phyloP scores from a whole-genome alignment of 2,888 invertebrate species.

The Cephonodes hylas region DNA sequence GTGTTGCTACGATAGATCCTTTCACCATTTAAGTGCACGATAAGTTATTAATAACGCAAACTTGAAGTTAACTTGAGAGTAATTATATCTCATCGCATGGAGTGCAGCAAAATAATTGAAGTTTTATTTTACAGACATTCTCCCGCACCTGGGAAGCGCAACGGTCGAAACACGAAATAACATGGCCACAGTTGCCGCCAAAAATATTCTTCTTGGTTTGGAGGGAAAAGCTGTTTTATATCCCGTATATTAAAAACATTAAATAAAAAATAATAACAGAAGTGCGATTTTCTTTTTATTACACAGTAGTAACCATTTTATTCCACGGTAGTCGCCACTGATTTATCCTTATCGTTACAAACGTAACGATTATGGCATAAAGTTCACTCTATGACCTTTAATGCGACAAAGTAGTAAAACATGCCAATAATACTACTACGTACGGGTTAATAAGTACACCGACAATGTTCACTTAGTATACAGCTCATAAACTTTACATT shows the following conservation, averaged over 20 bases:
- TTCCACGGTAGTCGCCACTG: background rate
- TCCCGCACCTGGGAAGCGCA: slow-evolving; percentile 93
- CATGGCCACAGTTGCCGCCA: slow-evolving; percentile 89
- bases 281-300: background rate
- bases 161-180: slow-evolving; percentile 86
- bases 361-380: background rate
- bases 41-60: too few relatives aligned
- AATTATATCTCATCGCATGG: background rate
- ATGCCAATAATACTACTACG: background rate
- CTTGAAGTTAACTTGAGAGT: too few relatives aligned
- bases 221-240: slow-evolving; percentile 79
- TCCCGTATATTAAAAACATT: background rate
- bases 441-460: background rate
- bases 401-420: background rate
- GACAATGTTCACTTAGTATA: background rate
- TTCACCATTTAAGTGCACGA: too few relatives aligned
- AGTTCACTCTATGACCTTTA: background rate
- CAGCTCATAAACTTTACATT: background rate
- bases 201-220: slow-evolving; percentile 88
- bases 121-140: slow-evolving; percentile 82
- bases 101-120: background rate
- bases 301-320: too few relatives aligned
- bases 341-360: background rate
- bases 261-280: background rate
- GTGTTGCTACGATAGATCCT: too few relatives aligned